Conservation (phyloP, 2,113 vertebrate genomes). For the Daboia siamensis region DNA sequence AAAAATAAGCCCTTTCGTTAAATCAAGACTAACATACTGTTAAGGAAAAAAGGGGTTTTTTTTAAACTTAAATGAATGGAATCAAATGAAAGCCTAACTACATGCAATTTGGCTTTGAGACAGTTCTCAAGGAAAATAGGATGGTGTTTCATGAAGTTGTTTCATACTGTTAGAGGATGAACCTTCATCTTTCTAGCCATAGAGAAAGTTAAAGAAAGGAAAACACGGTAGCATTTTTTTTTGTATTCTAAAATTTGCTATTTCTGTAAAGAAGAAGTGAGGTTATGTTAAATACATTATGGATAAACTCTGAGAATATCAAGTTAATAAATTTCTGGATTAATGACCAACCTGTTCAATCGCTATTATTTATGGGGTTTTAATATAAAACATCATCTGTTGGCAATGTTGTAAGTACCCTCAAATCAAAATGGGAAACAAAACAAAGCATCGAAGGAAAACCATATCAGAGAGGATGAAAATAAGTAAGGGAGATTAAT, state of each 20-base stretch:
- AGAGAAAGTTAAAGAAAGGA: background rate
- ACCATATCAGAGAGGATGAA: background rate
- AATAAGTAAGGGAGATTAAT: background rate
- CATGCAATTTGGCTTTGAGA: background rate
- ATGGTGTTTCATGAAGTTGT: background rate
- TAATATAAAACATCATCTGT: background rate
- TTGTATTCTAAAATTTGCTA: background rate
- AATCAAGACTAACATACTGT: background rate
- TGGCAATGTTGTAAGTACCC: background rate
- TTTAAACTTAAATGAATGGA: background rate
- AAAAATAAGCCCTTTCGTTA: background rate
- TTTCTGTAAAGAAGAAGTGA: background rate
- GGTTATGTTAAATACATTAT: background rate
- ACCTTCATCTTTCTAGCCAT: too few species aligned
- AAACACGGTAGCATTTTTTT: background rate
- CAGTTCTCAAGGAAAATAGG: background rate
- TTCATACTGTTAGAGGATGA: background rate
- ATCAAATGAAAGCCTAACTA: conserved; percentile 17
- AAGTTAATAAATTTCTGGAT: background rate
- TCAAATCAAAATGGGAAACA: background rate
- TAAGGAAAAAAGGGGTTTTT: background rate
- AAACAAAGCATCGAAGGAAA: background rate
- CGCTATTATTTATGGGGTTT: background rate
- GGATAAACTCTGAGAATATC: background rate
- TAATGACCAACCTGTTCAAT: background rate